These are phyloP conservation scores for Gibbula magus DNA, from an alignment of 2,888 invertebrate species.

Conservation along the genomic window DNA sequence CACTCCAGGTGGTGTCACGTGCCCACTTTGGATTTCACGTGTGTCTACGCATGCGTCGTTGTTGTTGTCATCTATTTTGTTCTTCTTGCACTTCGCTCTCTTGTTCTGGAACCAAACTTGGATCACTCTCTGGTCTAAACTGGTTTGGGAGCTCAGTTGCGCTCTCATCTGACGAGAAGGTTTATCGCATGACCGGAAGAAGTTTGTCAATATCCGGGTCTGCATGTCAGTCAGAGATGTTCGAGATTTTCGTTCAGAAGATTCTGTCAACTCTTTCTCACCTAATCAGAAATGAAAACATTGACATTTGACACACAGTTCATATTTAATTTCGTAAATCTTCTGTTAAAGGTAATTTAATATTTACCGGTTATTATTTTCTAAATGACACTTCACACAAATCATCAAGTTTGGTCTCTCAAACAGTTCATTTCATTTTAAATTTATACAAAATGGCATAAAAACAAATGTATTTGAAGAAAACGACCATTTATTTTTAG, in stretches of 20 bases:
- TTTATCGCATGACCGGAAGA: slow-evolving; percentile 25
- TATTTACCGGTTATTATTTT: too few species aligned
- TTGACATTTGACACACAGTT: not conserved
- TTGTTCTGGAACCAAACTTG: slow-evolving; percentile 37
- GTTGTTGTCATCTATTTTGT: not conserved
- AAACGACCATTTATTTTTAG: too few species aligned
- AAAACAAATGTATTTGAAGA: too few species aligned
- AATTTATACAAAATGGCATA: too few species aligned
- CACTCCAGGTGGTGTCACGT: slow-evolving; percentile 28
- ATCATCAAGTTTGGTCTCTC: not conserved
- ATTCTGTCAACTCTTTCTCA: not conserved
- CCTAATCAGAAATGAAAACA: not conserved
- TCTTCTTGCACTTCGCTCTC: slow-evolving; percentile 16
- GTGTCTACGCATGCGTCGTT: not conserved
- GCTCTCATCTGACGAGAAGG: slow-evolving; percentile 35
- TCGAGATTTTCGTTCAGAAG: not conserved
- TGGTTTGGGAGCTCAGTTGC: slow-evolving; percentile 30
- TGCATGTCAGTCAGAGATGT: slow-evolving; percentile 21
- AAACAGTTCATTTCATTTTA: too few species aligned
- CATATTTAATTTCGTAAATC: not conserved
- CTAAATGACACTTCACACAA: too few species aligned
- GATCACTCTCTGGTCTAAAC: slow-evolving; percentile 29
- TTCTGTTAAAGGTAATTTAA: not conserved
- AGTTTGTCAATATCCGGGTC: slow-evolving; percentile 22
- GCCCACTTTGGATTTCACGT: not conserved